Percentiles rank a stretch among this genome's conserved stretches.
phyloP scores from a whole-genome alignment of 1,140 invertebrate genomes.

The Eupeodes corollae region DNA sequence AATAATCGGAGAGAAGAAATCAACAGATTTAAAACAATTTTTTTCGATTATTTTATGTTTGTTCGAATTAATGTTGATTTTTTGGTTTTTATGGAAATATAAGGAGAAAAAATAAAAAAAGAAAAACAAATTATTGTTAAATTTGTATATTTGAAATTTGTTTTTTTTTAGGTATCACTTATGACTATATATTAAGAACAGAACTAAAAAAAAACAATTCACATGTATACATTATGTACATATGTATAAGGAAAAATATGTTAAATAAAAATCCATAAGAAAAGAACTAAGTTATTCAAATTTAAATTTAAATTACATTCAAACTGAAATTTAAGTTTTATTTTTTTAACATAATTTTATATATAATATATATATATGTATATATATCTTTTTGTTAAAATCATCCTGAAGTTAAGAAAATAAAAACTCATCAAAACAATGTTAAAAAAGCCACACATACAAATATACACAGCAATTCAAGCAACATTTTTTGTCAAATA shows the following conservation, averaged over 20 bases:
- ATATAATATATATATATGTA: not conserved
- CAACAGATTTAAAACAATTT: too few relatives aligned
- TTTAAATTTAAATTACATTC: too few relatives aligned
- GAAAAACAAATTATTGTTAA: conserved; percentile 1
- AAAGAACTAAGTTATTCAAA: too few relatives aligned
- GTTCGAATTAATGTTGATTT: not conserved
- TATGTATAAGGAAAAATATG: too few relatives aligned
- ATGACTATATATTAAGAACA: too few relatives aligned
- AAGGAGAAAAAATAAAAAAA: not conserved
- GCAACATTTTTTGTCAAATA: not conserved
- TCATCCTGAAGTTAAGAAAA: not conserved
- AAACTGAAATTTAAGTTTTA: not conserved
- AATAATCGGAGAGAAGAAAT: too few relatives aligned
- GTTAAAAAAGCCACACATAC: not conserved
- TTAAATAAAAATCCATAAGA: too few relatives aligned
- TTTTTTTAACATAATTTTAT: too few relatives aligned
- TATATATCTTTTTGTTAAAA: not conserved
- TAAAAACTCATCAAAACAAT: not conserved
- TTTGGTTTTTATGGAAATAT: not conserved
- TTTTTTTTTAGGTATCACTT: not conserved
- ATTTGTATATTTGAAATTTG: not conserved
- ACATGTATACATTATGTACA: too few relatives aligned
- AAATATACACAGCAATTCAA: not conserved
- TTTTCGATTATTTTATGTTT: not conserved
- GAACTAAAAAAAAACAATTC: too few relatives aligned